Percentiles rank a stretch among this genome's conserved stretches.
Conservation (phyloP, 2,113 vertebrate species). For the Myiopsitta monachus region DNA sequence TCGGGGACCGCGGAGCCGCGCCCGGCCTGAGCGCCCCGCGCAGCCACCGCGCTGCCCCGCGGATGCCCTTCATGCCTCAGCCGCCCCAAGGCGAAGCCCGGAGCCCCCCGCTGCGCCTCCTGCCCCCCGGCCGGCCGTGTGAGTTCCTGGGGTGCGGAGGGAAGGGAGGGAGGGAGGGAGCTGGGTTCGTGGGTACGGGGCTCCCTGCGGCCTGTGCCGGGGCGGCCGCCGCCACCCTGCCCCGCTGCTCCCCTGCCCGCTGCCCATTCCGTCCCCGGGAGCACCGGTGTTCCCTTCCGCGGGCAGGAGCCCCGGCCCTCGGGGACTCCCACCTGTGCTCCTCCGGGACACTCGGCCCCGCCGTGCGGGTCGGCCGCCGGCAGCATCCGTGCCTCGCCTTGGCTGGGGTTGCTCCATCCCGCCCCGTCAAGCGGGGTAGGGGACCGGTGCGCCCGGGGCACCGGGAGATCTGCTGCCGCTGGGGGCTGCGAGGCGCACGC, state of each 20-base stretch:
- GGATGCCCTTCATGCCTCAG: constrained; percentile 57
- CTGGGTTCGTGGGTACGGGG: background rate
- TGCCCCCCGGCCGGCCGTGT: constrained; percentile 60
- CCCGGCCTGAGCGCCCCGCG: constrained; percentile 22
- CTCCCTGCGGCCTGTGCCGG: background rate
- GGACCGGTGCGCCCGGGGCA: background rate
- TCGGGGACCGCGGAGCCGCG: constrained; percentile 36
- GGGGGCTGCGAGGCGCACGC: background rate
- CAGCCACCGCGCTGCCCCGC: background rate
- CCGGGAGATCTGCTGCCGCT: background rate
- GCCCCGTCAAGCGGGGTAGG: background rate
- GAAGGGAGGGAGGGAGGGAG: background rate
- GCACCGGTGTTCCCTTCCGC: background rate
- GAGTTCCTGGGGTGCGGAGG: constrained; percentile 35
- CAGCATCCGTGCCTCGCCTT: background rate
- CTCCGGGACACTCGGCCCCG: background rate
- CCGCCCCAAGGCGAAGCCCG: constrained; percentile 4
- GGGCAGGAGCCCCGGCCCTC: background rate
- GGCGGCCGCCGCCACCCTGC: background rate
- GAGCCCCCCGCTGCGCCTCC: background rate
- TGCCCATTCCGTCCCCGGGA: background rate
- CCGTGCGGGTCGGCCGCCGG: background rate
- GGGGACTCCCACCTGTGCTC: background rate
- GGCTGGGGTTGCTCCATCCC: background rate
- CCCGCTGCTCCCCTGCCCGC: background rate